These are phyloP conservation scores for Microtus richardsoni DNA, from an alignment of 2,113 vertebrate species.

Conservation along the genomic window DNA sequence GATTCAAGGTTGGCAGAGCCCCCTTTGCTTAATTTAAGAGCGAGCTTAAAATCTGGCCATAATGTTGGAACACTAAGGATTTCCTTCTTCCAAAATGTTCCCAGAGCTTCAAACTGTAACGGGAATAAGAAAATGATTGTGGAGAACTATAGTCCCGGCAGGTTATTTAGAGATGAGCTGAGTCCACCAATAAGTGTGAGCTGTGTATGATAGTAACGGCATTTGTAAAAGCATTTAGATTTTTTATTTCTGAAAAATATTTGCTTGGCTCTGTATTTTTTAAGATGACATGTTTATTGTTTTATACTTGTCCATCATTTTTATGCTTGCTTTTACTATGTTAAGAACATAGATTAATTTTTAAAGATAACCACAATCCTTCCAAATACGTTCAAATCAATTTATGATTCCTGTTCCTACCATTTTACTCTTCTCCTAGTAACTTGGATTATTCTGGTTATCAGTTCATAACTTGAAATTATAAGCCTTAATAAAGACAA, in stretches of 20 bases:
- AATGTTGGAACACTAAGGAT: conserved; percentile 1
- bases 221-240: neutral
- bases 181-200: conserved; percentile 1
- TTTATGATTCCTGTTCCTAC: neutral
- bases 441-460: neutral
- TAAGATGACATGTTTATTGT: neutral
- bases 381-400: conserved; percentile 9
- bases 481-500: neutral
- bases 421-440: neutral
- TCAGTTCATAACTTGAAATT: neutral
- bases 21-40: conserved; percentile 36
- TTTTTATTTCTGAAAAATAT: neutral
- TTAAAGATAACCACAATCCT: conserved; percentile 4
- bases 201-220: neutral
- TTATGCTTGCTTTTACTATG: neutral
- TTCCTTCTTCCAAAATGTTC: neutral
- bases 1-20: conserved; percentile 21
- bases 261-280: neutral
- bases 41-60: conserved; percentile 20
- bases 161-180: conserved; percentile 14
- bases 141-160: conserved; percentile 10
- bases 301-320: neutral
- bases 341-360: neutral
- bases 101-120: conserved; percentile 20
- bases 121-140: conserved; percentile 22